Evolutionary conservation across 2,113 vertebrate genomes (phyloP).

Genomic region (Psilopogon haemacephalus): DNA sequence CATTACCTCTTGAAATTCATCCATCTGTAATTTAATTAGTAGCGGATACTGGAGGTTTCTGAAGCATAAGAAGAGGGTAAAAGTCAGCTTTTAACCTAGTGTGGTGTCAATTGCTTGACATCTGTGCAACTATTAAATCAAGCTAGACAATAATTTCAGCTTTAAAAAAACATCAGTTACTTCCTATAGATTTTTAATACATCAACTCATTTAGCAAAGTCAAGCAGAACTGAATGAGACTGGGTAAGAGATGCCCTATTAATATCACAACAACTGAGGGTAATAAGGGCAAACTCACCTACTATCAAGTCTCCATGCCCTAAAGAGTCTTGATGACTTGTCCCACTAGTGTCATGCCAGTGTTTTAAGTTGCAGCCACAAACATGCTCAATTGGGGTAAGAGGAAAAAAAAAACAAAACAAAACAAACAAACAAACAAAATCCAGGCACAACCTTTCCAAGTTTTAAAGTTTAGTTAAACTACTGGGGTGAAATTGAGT

Average conservation of each 20-base stretch:
- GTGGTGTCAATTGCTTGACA: neutral
- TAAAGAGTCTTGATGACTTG: neutral
- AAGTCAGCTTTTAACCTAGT: neutral
- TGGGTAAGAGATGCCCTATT: neutral
- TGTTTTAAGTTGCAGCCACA: neutral
- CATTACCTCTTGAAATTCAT: neutral
- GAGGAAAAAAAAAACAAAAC: too few species aligned
- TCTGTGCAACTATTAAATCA: neutral
- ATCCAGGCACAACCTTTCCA: neutral
- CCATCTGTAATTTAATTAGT: neutral
- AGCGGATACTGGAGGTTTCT: neutral
- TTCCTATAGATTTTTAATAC: neutral
- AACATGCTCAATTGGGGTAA: neutral
- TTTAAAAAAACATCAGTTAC: neutral
- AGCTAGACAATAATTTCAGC: neutral
- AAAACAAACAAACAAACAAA: too few species aligned
- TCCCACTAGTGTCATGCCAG: neutral
- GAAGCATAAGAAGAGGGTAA: neutral
- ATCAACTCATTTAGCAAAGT: neutral
- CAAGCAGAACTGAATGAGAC: neutral
- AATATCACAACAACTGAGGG: neutral
- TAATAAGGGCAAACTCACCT: neutral
- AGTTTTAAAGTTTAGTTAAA: neutral
- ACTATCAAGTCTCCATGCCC: neutral
- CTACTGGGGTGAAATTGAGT: neutral